A percentile compares a stretch with the other conserved stretches of the same genome.
These are phyloP conservation scores for Campoletis sonorensis DNA, from an alignment of 1,140 invertebrate species.

Conservation along the genomic window DNA sequence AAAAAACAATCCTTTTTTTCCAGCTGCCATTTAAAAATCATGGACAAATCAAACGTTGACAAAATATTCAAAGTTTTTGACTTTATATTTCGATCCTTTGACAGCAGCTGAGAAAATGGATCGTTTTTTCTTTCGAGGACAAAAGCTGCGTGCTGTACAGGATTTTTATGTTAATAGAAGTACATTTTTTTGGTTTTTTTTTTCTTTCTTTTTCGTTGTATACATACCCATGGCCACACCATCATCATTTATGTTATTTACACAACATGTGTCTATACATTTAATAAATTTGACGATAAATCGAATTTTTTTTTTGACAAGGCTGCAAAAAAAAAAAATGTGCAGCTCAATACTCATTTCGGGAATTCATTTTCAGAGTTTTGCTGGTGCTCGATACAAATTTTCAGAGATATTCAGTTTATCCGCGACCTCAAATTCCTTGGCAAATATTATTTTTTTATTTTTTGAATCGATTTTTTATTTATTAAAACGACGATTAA, in stretches of 20 bases:
- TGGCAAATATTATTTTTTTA: neutral
- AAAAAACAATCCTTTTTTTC: constrained; percentile 32
- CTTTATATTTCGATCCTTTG: no score
- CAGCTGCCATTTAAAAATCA: neutral
- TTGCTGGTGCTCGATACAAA: no score
- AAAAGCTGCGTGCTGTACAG: constrained; percentile 49
- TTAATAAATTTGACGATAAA: constrained; percentile 17
- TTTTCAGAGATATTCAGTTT: no score
- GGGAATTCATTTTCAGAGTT: no score
- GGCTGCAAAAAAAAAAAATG: neutral
- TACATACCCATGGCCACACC: constrained; percentile 77
- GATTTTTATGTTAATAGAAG: constrained; percentile 56
- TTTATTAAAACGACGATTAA: no score
- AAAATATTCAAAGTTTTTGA: no score
- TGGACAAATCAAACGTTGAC: no score
- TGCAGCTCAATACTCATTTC: no score
- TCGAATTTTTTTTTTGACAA: neutral
- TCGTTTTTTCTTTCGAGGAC: constrained; percentile 25
- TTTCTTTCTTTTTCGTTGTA: constrained; percentile 32
- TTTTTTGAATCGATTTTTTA: no score
- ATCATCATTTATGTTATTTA: constrained; percentile 77
- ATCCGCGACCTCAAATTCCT: no score
- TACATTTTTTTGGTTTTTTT: no score
- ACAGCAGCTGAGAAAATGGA: no score
- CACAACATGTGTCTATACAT: constrained; percentile 63